Evolutionary conservation across 64 coral and sea anemone genomes (phyloP), one percentile per base, ranked within the genome.

Genomic region (Cladopsammia gracilis): DNA sequence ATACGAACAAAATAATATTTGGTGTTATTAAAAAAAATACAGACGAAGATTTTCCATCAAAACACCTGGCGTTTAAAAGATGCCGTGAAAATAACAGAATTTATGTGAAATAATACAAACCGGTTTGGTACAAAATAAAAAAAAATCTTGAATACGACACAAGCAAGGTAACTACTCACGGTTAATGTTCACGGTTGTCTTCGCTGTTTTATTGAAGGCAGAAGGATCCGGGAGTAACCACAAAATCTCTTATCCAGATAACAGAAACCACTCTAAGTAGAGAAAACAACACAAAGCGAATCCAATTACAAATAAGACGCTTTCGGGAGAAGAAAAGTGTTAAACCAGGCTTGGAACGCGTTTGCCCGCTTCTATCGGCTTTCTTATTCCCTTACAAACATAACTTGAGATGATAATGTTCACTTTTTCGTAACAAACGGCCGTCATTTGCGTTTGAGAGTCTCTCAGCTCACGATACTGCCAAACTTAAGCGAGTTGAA

Each of bases 381-480:
- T 77, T n/a, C 25, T 54, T 52, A 7, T 54, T 45, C 22, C 45
- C 50, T 10, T 57, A 22, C n/a, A 54, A 77, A 3, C 9, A 56
- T 19, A 56, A 23, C 50, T 24, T 62, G 9, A 84, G 16, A 25
- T 23, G 62, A 44, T 6, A 19, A 23, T 48, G 61, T 67, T n/a
- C 60, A n/a, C 72, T 51, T 75, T 48, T 46, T 20, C 5, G 43
- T 48, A 68, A 84, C 42, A 84, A 84, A 50, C 60, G 72, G 62
- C 10, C 80, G 60, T 26, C 19, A 16, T 51, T 46, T 84, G 34
- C 6, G 12, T 57, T 56, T 25, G 54, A 60, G 24, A 84, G 59
- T 84, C 80, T 68, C 80, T 84, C 20, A 64, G 58, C 78, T 64
- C 58, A 10, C 59, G 58, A 45, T 82, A 19, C 78, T 62, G 77